Conservation (phyloP, 2,113 vertebrate genomes). For the Etia nguti region DNA sequence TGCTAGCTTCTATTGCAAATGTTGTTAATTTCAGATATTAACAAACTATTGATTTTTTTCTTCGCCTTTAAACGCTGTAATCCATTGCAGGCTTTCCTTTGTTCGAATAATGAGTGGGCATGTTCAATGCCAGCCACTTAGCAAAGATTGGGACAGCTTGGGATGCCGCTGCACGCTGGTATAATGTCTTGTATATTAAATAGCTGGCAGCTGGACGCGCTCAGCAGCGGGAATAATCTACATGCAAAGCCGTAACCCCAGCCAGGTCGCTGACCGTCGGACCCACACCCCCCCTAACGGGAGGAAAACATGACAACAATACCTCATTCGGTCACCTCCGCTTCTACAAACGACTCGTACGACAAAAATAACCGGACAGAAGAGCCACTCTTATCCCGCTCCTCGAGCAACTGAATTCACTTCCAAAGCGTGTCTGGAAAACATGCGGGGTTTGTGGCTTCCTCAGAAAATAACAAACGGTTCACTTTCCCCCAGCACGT, state of each 20-base stretch:
- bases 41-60: background rate
- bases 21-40: background rate
- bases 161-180: background rate
- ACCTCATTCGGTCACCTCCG: constrained; percentile 88
- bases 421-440: background rate
- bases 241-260: background rate
- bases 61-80: background rate
- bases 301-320: constrained; percentile 67
- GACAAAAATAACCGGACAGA: constrained; percentile 50
- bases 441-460: background rate
- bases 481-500: constrained; percentile 66
- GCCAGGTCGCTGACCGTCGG: constrained; percentile 30
- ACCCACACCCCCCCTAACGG: constrained; percentile 45
- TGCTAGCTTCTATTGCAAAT: background rate
- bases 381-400: background rate
- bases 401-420: background rate
- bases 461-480: constrained; percentile 73
- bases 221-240: background rate
- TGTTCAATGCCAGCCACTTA: background rate
- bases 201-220: background rate
- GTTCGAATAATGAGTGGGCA: constrained; percentile 16
- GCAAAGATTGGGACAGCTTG: background rate
- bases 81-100: constrained; percentile 32
- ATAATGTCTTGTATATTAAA: background rate
- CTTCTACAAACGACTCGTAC: constrained; percentile 62